Percentiles rank a stretch among this genome's conserved stretches.
Evolutionary conservation across 1,140 invertebrate species (phyloP).

Genomic region (Drosophila azteca): DNA sequence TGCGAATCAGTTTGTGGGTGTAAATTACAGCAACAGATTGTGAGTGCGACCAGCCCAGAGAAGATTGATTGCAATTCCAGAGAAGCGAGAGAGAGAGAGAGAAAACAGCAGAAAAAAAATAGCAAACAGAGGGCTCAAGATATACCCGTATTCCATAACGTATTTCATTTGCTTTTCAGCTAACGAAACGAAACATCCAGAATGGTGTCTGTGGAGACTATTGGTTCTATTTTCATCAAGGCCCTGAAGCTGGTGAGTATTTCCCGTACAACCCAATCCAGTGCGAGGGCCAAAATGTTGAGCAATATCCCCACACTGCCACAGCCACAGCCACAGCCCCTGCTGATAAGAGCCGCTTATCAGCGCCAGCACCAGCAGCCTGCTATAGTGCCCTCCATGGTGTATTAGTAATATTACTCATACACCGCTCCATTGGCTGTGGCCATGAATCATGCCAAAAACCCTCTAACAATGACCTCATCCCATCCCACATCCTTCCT

Average conservation of each 20-base stretch:
- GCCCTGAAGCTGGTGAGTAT: slow-evolving; percentile 90
- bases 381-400: no score
- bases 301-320: slow-evolving; percentile 32
- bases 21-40: slow-evolving; percentile 49
- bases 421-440: slow-evolving; percentile 26
- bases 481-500: slow-evolving; percentile 25
- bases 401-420: slow-evolving; percentile 69
- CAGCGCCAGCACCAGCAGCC: slow-evolving; percentile 18
- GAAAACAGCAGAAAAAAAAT: no score
- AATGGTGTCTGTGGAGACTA: slow-evolving; percentile 90
- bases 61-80: background rate
- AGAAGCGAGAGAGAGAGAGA: slow-evolving; percentile 1
- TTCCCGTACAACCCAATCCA: no score
- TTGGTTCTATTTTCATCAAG: slow-evolving; percentile 91
- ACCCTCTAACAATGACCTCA: slow-evolving; percentile 27
- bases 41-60: slow-evolving; percentile 23
- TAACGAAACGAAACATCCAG: slow-evolving; percentile 67
- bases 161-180: slow-evolving; percentile 11
- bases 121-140: no score
- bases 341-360: slow-evolving; percentile 64
- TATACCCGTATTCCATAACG: no score
- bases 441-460: slow-evolving; percentile 8
- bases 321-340: slow-evolving; percentile 31
- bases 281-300: slow-evolving; percentile 18
- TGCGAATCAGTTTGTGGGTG: slow-evolving; percentile 48